These are phyloP conservation scores for Tympanoctomys barrerae DNA, from an alignment of 2,797 vertebrate genomes.

Conservation along the genomic window DNA sequence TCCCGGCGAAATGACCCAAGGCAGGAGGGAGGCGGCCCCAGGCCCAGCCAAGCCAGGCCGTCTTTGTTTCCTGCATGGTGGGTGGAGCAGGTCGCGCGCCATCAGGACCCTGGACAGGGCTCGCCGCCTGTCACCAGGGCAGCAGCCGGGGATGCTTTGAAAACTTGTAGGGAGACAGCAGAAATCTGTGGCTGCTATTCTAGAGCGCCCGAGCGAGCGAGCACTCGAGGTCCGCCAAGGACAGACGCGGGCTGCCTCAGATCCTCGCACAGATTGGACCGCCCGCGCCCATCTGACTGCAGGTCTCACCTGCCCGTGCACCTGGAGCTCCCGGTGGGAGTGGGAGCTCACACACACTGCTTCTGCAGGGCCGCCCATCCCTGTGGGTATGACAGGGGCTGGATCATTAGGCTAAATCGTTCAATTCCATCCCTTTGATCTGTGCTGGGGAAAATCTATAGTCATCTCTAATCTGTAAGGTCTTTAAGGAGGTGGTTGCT, in stretches of 20 bases:
- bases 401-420: constrained; percentile 83
- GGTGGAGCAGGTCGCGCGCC: not conserved
- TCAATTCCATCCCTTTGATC: constrained; percentile 82
- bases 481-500: constrained; percentile 80
- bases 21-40: constrained; percentile 29
- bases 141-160: not conserved
- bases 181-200: constrained; percentile 8
- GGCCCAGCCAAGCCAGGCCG: constrained; percentile 45
- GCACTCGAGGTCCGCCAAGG: not conserved
- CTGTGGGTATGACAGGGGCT: constrained; percentile 79
- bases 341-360: constrained; percentile 53
- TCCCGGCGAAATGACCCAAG: constrained; percentile 7
- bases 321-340: not conserved
- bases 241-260: not conserved
- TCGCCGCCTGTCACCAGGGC: not conserved
- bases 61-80: constrained; percentile 66
- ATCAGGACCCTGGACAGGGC: constrained; percentile 83
- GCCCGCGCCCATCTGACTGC: not conserved
- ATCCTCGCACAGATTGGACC: constrained; percentile 61
- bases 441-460: constrained; percentile 81
- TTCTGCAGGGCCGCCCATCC: constrained; percentile 73
- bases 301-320: not conserved
- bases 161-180: not conserved
- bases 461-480: constrained; percentile 81
- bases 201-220: constrained; percentile 15